Conservation (phyloP, 2,113 vertebrate species). For the Eubucco bourcierii region DNA sequence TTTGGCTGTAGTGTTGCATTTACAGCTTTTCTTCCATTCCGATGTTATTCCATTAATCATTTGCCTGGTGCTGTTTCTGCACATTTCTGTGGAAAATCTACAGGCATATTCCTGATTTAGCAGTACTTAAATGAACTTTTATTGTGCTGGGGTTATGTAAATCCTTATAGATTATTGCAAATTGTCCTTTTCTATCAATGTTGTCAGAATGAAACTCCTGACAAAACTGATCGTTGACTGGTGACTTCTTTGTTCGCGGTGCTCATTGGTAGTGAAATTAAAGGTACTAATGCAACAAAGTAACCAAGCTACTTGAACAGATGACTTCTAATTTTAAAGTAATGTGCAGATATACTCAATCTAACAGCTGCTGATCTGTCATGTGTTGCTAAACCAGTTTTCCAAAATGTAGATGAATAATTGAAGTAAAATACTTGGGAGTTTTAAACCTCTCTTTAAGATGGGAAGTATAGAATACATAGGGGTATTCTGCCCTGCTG, state of each 20-base stretch:
- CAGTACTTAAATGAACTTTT: not conserved
- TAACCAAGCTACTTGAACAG: not conserved
- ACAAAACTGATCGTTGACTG: not conserved
- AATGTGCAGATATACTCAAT: not conserved
- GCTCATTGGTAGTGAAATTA: not conserved
- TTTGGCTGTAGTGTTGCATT: constrained; percentile 28
- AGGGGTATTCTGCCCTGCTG: not conserved
- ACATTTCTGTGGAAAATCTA: constrained; percentile 11
- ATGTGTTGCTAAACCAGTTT: not conserved
- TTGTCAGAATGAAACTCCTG: not conserved
- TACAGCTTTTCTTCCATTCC: constrained; percentile 51
- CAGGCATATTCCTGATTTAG: not conserved
- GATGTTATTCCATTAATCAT: constrained; percentile 38
- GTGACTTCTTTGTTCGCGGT: not conserved
- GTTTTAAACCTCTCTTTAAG: not conserved
- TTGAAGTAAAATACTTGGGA: not conserved
- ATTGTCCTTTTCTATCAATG: not conserved
- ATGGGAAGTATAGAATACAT: not conserved
- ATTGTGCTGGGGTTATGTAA: not conserved
- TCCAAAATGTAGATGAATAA: not conserved
- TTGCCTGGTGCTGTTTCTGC: constrained; percentile 3
- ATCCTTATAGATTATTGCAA: not conserved
- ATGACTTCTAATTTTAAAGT: not conserved
- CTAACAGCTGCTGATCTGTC: not conserved
- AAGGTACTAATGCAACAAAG: not conserved